A percentile compares a stretch with the other conserved stretches of the same genome.
These are phyloP conservation scores for Anastrepha ludens DNA, from an alignment of 1,140 invertebrate species.

Conservation along the genomic window DNA sequence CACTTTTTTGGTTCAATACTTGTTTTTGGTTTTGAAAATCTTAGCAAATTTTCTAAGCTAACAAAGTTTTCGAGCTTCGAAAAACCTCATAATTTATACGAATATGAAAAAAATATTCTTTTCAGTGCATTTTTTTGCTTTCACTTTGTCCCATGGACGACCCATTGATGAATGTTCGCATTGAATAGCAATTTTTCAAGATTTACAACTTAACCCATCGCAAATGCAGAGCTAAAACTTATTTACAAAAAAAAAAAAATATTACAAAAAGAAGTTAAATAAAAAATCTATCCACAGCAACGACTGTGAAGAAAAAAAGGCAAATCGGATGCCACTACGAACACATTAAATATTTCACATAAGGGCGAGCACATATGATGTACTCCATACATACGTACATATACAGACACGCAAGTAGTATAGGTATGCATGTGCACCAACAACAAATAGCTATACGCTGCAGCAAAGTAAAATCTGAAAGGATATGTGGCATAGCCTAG, in stretches of 20 bases:
- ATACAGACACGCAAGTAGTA: neutral
- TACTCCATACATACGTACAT: neutral
- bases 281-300: neutral
- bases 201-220: constrained; percentile 66
- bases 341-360: constrained; percentile 55
- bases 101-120: neutral
- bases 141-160: neutral
- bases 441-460: neutral
- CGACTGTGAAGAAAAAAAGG: neutral
- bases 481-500: constrained; percentile 49
- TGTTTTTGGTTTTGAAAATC: too few species aligned
- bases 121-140: neutral
- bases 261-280: neutral
- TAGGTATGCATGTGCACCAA: neutral
- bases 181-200: constrained; percentile 73
- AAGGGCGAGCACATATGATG: neutral
- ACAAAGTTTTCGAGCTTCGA: too few species aligned
- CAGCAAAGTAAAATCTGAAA: neutral
- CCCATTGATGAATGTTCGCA: constrained; percentile 69
- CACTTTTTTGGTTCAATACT: too few species aligned
- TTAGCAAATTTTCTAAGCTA: too few species aligned
- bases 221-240: constrained; percentile 39
- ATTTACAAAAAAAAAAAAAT: constrained; percentile 3
- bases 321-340: constrained; percentile 51
- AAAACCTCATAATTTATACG: too few species aligned